Conservation (phyloP, 1,140 invertebrate species). For the Telenomus remus region DNA sequence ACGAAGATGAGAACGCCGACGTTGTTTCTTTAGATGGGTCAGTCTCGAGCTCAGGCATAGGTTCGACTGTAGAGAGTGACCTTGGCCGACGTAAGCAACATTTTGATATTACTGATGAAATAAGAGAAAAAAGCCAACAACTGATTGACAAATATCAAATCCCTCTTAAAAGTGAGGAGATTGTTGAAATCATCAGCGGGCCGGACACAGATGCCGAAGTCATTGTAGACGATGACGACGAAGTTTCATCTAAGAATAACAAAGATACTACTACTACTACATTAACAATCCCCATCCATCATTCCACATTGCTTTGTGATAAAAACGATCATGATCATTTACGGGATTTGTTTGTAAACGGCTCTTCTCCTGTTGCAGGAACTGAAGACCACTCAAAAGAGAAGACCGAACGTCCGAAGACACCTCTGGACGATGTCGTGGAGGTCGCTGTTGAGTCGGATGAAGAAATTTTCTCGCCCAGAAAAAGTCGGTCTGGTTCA, state of each 20-base stretch:
- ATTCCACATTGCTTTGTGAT: too few species aligned
- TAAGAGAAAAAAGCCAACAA: background rate
- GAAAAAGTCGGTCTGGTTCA: background rate
- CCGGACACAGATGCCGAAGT: slow-evolving; percentile 4
- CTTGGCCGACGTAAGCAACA: too few species aligned
- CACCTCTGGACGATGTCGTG: background rate
- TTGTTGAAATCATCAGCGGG: background rate
- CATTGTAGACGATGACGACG: slow-evolving; percentile 11
- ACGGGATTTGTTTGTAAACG: slow-evolving; percentile 1
- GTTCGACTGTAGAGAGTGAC: too few species aligned
- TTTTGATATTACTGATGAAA: background rate
- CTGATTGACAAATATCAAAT: background rate
- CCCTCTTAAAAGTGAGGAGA: background rate
- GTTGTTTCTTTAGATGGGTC: too few species aligned
- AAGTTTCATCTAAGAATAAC: background rate
- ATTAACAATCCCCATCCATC: too few species aligned
- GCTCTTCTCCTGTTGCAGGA: slow-evolving; percentile 28
- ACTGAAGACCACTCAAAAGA: background rate
- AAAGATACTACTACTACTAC: background rate
- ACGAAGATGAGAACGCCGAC: too few species aligned
- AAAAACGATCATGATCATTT: too few species aligned
- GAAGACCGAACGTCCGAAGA: background rate
- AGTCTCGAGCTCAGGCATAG: too few species aligned
- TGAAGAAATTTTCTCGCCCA: background rate
- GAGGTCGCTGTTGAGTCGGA: background rate